Conservation (phyloP, 92 coral and sea anemone species). For the Umimayanthus kanabou region DNA sequence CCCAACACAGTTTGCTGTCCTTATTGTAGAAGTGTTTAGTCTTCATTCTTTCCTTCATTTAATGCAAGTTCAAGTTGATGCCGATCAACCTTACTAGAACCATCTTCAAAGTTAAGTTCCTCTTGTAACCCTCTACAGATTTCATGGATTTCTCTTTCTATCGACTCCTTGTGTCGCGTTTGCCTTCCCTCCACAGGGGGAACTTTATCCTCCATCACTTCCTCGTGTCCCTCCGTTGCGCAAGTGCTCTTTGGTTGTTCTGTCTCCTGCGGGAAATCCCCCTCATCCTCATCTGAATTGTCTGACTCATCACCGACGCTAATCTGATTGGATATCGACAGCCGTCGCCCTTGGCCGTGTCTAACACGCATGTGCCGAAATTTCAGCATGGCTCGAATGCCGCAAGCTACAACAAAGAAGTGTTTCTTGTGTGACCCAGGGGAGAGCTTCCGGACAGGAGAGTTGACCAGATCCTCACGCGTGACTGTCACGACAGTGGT, state of each 20-base stretch:
- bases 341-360: conserved; percentile 29
- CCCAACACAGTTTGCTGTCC: too few species aligned
- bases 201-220: conserved; percentile 1
- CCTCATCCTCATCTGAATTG: neutral
- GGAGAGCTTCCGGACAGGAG: conserved; percentile 35
- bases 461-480: conserved; percentile 28
- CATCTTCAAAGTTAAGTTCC: conserved; percentile 17
- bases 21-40: neutral
- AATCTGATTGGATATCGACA: conserved; percentile 1
- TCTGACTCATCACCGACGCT: conserved; percentile 15
- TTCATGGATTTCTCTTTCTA: conserved; percentile 31
- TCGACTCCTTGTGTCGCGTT: neutral
- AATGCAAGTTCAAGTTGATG: neutral
- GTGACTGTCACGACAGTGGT: conserved; percentile 44
- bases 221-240: neutral
- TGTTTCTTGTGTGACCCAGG: conserved; percentile 43
- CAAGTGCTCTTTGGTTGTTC: neutral
- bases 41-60: neutral
- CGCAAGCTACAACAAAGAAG: conserved; percentile 37
- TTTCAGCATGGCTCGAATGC: conserved; percentile 46
- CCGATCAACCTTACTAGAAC: neutral
- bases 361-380: conserved; percentile 42
- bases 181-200: neutral
- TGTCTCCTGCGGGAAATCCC: neutral
- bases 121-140: conserved; percentile 27